phyloP scores from a whole-genome alignment of 64 coral and sea anemone species.

The Catalaphyllia jardinei region DNA sequence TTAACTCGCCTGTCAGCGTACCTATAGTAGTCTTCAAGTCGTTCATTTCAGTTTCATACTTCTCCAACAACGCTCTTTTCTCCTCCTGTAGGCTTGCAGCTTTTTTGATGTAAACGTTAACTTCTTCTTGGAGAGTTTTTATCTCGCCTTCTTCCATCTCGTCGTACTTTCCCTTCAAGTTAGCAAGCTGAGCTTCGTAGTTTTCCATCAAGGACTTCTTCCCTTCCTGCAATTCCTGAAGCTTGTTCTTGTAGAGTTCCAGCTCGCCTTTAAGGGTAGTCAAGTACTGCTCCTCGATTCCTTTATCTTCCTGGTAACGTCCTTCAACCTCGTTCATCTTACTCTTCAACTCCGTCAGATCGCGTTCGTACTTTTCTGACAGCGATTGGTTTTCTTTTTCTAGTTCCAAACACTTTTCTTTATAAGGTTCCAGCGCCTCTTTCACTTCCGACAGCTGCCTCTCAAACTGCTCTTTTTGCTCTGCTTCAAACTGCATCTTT shows the following conservation, averaged over 20 bases:
- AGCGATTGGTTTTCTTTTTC: slow-evolving; percentile 88
- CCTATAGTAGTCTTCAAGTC: slow-evolving; percentile 53
- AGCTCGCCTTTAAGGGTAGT: slow-evolving; percentile 75
- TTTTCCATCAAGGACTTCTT: slow-evolving; percentile 82
- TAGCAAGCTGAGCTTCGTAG: slow-evolving; percentile 82
- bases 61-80: slow-evolving; percentile 63
- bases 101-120: slow-evolving; percentile 88
- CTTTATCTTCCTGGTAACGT: slow-evolving; percentile 74
- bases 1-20: slow-evolving; percentile 22
- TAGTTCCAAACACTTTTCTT: slow-evolving; percentile 72
- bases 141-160: slow-evolving; percentile 88
- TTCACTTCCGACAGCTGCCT: slow-evolving; percentile 86
- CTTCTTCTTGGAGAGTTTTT: slow-evolving; percentile 89
- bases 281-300: slow-evolving; percentile 71
- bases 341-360: slow-evolving; percentile 72
- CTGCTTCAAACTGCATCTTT: slow-evolving; percentile 79
- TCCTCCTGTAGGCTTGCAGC: slow-evolving; percentile 72
- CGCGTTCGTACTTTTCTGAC: slow-evolving; percentile 76
- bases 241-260: slow-evolving; percentile 81
- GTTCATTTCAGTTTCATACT: slow-evolving; percentile 31
- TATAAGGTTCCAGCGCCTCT: slow-evolving; percentile 87
- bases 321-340: slow-evolving; percentile 89
- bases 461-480: slow-evolving; percentile 91
- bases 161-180: slow-evolving; percentile 75
- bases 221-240: slow-evolving; percentile 77